Percentiles rank a stretch among this genome's conserved stretches.
These are phyloP conservation scores for Aspidapion aeneum DNA, from an alignment of 2,888 invertebrate species.

Conservation along the genomic window DNA sequence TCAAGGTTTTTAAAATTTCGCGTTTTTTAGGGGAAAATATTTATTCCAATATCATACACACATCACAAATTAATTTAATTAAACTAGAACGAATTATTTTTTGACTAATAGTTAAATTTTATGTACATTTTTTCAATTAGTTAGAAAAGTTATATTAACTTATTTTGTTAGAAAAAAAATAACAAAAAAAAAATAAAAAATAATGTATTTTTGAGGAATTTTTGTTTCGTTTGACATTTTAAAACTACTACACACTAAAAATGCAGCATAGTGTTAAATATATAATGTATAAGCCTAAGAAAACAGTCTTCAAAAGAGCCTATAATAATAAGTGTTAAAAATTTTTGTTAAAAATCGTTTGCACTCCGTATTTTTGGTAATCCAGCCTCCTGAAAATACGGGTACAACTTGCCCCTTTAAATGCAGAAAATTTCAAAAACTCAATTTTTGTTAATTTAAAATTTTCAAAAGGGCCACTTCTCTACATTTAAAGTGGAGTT, in stretches of 20 bases:
- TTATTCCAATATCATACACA: too few species aligned
- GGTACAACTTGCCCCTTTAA: slow-evolving; percentile 21
- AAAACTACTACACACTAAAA: not conserved
- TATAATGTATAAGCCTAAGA: not conserved
- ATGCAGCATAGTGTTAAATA: not conserved
- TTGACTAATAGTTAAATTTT: too few species aligned
- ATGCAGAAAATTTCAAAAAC: not conserved
- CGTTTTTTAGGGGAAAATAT: too few species aligned
- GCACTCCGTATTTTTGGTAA: slow-evolving; percentile 36
- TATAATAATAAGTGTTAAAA: not conserved
- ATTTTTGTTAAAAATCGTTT: not conserved
- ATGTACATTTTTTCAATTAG: too few species aligned
- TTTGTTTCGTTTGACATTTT: not conserved
- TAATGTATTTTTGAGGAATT: too few species aligned
- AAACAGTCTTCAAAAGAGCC: not conserved
- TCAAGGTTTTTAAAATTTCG: too few species aligned
- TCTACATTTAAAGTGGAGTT: not conserved
- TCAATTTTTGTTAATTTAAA: too few species aligned
- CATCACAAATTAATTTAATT: too few species aligned
- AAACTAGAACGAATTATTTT: too few species aligned
- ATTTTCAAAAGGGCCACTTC: not conserved
- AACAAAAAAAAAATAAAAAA: not conserved
- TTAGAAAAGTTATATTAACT: not conserved
- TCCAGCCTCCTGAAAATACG: slow-evolving; percentile 45
- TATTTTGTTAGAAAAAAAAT: not conserved